phyloP scores from a whole-genome alignment of 2,888 invertebrate genomes.

The Patella pellucida region DNA sequence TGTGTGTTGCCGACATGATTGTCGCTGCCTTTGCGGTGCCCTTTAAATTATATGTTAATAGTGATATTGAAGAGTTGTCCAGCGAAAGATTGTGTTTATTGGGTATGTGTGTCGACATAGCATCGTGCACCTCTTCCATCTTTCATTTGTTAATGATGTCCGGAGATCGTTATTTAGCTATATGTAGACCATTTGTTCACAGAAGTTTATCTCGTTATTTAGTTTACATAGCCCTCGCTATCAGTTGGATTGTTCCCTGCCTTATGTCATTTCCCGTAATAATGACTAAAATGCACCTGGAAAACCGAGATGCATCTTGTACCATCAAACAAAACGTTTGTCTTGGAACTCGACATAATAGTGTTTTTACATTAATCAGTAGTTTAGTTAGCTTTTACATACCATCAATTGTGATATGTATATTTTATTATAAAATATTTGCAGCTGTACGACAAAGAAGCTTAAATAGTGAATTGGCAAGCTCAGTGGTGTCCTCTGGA shows the following conservation, averaged over 20 bases:
- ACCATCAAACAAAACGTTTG: too few relatives aligned
- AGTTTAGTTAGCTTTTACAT: too few relatives aligned
- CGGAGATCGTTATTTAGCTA: slow-evolving; percentile 64
- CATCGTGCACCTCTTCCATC: slow-evolving; percentile 65
- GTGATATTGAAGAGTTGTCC: slow-evolving; percentile 56
- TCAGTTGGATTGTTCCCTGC: slow-evolving; percentile 62
- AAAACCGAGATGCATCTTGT: too few relatives aligned
- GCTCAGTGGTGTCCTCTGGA: slow-evolving; percentile 32
- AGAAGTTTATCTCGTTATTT: slow-evolving; percentile 54
- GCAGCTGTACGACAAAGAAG: too few relatives aligned
- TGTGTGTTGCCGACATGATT: slow-evolving; percentile 62
- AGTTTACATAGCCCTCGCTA: slow-evolving; percentile 54
- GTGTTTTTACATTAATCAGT: too few relatives aligned
- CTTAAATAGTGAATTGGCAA: too few relatives aligned
- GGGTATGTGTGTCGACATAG: slow-evolving; percentile 62
- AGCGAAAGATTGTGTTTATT: slow-evolving; percentile 54
- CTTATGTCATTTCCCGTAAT: slow-evolving; percentile 65
- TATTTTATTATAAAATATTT: too few relatives aligned
- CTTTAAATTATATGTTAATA: slow-evolving; percentile 62
- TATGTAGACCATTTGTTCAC: slow-evolving; percentile 64
- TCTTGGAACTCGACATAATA: too few relatives aligned
- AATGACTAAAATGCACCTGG: slow-evolving; percentile 56
- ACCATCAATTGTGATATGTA: too few relatives aligned
- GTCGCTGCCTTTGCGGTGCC: slow-evolving; percentile 66
- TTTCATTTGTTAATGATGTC: slow-evolving; percentile 64